Base-by-base conservation (phyloP, 2,797 vertebrate species). In the Percopsis omiscomaycus region DNA sequence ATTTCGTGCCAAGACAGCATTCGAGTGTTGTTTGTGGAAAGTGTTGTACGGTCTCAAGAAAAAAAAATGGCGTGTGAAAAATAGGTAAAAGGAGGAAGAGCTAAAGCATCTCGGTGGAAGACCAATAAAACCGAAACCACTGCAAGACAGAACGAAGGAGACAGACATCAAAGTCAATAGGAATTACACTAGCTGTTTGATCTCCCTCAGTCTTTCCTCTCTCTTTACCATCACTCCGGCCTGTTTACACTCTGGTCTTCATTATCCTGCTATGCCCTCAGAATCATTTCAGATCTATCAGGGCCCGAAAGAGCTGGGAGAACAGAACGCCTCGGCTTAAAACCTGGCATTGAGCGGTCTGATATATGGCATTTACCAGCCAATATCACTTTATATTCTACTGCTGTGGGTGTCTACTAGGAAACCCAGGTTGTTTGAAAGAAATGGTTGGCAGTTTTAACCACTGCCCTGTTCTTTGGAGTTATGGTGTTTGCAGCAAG, bases 111-210 rank as follows among this genome's bases (percentile, higher is more conserved):
- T 77, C 81, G 29, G 66, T 81, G 80, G 77, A 89, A 80, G 86
- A 88, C 76, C 74, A 85, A 88, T 90, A 91, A 91, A 90, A 86
- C 67, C 78, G 62, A 88, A 91, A 84, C 76, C 81, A 75, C 84
- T 52, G 15, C 67, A 80, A 75, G 66, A 75, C 68, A 68, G 68
- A 87, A 82, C 45, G 71, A 88, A 81, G 85, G 81, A 84, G 69
- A 85, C 76, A 78, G 83, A 91, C 88, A 88, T 91, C 89, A 92
- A 92, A 91, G 88, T 85, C 78, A 72, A 75, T 72, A 62, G 56
- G 64, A 81, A 77, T 77, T 70, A 74, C 76, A 73, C 73, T 61
- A 65, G 63, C 73, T 73, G 87, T 90, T 91, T 89, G 84, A 89
- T 88, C 88, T 87, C 81, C 68, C 66, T 45, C 55, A 75, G 71